Evolutionary conservation across 64 coral and sea anemone genomes (phyloP).

Genomic region (Stichodactyla mertensii): DNA sequence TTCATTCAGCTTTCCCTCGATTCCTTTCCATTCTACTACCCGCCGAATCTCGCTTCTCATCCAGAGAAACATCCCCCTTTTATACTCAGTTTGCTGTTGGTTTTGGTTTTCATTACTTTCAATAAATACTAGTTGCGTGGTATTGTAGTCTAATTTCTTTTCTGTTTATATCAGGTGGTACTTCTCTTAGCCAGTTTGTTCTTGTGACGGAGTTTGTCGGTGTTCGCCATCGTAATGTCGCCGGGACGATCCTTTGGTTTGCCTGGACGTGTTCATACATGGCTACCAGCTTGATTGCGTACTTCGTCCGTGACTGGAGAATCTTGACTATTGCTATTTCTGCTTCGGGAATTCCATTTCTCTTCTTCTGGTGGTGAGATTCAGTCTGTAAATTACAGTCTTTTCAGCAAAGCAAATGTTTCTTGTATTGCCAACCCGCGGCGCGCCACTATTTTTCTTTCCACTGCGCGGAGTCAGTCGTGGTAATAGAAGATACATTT

Average conservation of each 20-base stretch:
- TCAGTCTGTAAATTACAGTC: background rate
- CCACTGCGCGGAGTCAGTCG: no score
- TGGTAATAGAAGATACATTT: no score
- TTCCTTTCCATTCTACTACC: no score
- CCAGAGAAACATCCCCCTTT: no score
- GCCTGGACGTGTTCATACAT: slow-evolving; percentile 46
- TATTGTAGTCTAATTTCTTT: background rate
- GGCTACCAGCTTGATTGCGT: slow-evolving; percentile 20
- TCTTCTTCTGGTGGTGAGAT: slow-evolving; percentile 54
- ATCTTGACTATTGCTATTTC: slow-evolving; percentile 28
- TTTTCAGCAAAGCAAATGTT: background rate
- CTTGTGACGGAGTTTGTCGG: slow-evolving; percentile 75
- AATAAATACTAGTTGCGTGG: background rate
- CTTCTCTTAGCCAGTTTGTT: slow-evolving; percentile 43
- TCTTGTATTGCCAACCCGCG: no score
- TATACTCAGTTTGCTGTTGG: no score
- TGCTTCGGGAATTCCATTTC: slow-evolving; percentile 21
- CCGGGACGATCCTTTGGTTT: slow-evolving; percentile 66
- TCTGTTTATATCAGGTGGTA: slow-evolving; percentile 25
- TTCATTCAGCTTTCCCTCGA: no score
- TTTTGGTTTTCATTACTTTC: background rate
- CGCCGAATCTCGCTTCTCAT: no score
- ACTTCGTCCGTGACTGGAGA: slow-evolving; percentile 48
- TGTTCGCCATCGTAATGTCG: slow-evolving; percentile 50
- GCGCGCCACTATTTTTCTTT: no score